Percentiles rank a stretch among this genome's conserved stretches.
These are phyloP conservation scores for Gorsachius magnificus DNA, from an alignment of 2,797 vertebrate species.

Conservation along the genomic window DNA sequence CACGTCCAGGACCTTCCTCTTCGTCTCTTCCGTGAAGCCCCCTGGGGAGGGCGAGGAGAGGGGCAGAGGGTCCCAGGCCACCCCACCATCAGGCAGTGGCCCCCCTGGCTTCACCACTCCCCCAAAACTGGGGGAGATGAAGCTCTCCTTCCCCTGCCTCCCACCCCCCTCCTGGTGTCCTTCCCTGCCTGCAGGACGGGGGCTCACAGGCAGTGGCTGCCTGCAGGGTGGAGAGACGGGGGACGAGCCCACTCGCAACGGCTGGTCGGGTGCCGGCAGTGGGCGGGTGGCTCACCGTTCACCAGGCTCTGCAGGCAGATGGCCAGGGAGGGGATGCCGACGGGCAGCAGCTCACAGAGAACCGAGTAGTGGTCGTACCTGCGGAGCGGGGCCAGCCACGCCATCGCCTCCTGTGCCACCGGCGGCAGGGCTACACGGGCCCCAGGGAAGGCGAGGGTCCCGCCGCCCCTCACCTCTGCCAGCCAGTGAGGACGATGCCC, in stretches of 20 bases:
- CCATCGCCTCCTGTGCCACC: accelerated
- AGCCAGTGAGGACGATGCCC: constrained; percentile 78
- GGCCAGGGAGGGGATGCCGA: constrained; percentile 78
- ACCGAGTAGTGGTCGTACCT: constrained; percentile 80
- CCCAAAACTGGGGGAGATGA: background rate
- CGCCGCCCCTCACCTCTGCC: constrained; percentile 75
- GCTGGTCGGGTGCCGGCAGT: background rate
- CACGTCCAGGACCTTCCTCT: constrained; percentile 56
- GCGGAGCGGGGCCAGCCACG: background rate
- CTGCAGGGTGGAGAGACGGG: background rate
- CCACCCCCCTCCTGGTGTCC: background rate
- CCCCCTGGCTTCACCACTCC: background rate
- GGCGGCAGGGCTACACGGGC: accelerated
- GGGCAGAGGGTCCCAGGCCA: background rate
- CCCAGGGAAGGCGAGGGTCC: accelerated
- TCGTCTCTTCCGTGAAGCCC: constrained; percentile 61
- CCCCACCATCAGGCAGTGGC: background rate
- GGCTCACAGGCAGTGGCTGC: background rate
- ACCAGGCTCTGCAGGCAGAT: constrained; percentile 76
- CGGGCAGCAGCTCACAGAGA: constrained; percentile 80
- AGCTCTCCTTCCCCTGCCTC: background rate
- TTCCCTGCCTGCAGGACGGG: background rate
- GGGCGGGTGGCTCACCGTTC: constrained; percentile 65
- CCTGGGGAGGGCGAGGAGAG: constrained; percentile 49
- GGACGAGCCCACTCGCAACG: accelerated